phyloP scores from a whole-genome alignment of 2,113 vertebrate genomes.

The Antechinus flavipes region DNA sequence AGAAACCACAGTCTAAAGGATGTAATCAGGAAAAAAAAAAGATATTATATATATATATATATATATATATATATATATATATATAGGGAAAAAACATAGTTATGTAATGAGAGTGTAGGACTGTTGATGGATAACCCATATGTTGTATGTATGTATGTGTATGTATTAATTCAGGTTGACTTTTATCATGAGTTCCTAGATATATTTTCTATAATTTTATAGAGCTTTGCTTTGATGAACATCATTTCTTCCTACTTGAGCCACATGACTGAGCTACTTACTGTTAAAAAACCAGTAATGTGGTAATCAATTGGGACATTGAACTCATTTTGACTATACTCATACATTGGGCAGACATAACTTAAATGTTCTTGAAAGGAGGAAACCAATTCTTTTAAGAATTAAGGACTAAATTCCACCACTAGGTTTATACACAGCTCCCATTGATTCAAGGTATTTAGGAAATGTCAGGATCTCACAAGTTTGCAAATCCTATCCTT shows the following conservation, averaged over 20 bases:
- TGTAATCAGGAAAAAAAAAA: background rate
- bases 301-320: background rate
- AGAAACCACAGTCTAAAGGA: background rate
- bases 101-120: background rate
- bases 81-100: background rate
- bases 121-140: background rate
- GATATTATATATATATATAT: too few relatives aligned
- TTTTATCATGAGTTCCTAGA: background rate
- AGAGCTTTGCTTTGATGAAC: background rate
- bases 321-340: background rate
- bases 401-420: constrained; percentile 36
- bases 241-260: background rate
- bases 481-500: background rate
- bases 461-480: background rate
- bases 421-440: background rate
- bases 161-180: background rate
- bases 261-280: background rate
- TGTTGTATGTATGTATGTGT: background rate
- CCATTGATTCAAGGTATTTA: constrained; percentile 24
- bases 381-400: constrained; percentile 24
- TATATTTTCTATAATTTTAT: background rate
- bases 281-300: background rate
- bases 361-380: constrained; percentile 29
- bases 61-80: too few relatives aligned
- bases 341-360: background rate